phyloP scores from a whole-genome alignment of 2,888 invertebrate genomes.

The Colletes collaris region DNA sequence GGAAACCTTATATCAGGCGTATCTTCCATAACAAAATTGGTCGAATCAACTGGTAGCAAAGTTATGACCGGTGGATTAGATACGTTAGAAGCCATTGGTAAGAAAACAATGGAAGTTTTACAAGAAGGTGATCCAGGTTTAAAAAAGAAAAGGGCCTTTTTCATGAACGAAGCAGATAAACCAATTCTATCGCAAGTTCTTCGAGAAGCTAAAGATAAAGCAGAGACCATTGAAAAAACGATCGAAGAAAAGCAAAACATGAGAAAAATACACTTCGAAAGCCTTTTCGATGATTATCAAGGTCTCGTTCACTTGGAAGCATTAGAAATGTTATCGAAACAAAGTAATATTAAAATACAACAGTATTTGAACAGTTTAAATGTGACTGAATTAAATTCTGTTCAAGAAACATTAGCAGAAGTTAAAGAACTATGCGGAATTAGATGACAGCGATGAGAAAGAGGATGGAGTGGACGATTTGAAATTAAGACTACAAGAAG shows the following conservation, averaged over 20 bases:
- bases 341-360: conserved; percentile 90
- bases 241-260: conserved; percentile 82
- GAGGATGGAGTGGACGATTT: conserved; percentile 83
- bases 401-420: conserved; percentile 91
- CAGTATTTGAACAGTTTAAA: conserved; percentile 85
- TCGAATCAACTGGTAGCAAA: conserved; percentile 88
- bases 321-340: conserved; percentile 94
- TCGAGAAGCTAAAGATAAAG: conserved; percentile 89
- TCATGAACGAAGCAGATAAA: conserved; percentile 86
- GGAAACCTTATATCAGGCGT: conserved; percentile 88
- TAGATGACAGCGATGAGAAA: conserved; percentile 87
- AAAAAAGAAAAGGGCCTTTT: conserved; percentile 89
- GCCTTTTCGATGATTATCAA: conserved; percentile 94
- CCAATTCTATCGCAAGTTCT: conserved; percentile 87
- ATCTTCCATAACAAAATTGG: conserved; percentile 86
- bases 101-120: conserved; percentile 96
- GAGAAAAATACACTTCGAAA: conserved; percentile 88
- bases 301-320: conserved; percentile 96
- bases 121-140: conserved; percentile 96
- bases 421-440: conserved; percentile 91
- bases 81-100: conserved; percentile 96
- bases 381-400: conserved; percentile 86
- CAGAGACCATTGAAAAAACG: conserved; percentile 86
- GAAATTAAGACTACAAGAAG: conserved; percentile 85
- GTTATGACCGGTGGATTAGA: conserved; percentile 92